These are phyloP conservation scores for Drosophila kohkoa DNA, from an alignment of 1,140 invertebrate genomes.

Conservation along the genomic window DNA sequence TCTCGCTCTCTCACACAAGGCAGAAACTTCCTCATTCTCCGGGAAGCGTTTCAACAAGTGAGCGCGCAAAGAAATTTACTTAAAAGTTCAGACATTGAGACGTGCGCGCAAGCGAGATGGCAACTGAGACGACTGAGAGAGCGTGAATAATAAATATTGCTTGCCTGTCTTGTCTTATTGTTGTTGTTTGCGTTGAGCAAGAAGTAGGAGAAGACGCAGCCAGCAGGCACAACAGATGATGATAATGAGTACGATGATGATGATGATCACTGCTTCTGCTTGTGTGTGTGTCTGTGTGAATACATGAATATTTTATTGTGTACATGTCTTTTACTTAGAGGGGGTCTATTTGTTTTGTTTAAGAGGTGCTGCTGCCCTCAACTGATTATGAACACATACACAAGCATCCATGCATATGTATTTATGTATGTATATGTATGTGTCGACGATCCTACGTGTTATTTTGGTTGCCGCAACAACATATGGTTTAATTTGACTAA, in stretches of 20 bases:
- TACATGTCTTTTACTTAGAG: slow-evolving; percentile 77
- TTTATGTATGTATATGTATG: slow-evolving; percentile 12
- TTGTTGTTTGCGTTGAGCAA: slow-evolving; percentile 38
- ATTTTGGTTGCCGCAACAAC: slow-evolving; percentile 75
- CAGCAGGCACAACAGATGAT: slow-evolving; percentile 37
- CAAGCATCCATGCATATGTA: slow-evolving; percentile 11
- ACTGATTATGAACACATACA: slow-evolving; percentile 50
- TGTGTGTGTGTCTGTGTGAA: slow-evolving; percentile 19
- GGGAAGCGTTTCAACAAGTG: slow-evolving; percentile 81
- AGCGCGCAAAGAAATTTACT: slow-evolving; percentile 63
- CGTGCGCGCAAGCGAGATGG: slow-evolving; percentile 43
- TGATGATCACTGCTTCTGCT: slow-evolving; percentile 52
- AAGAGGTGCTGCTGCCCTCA: slow-evolving; percentile 65
- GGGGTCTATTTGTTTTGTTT: slow-evolving; percentile 80
- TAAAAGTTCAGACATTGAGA: slow-evolving; percentile 32
- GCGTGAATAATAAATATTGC: slow-evolving; percentile 48
- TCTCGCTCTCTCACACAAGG: slow-evolving; percentile 28
- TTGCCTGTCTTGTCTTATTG: slow-evolving; percentile 26
- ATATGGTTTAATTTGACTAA: slow-evolving; percentile 78
- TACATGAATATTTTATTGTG: slow-evolving; percentile 69
- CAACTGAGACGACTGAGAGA: slow-evolving; percentile 45
- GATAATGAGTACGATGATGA: slow-evolving; percentile 45
- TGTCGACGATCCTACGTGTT: slow-evolving; percentile 73
- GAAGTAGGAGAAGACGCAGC: slow-evolving; percentile 44
- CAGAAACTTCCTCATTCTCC: slow-evolving; percentile 82